phyloP scores from a whole-genome alignment of 1,140 invertebrate species.

The Centruroides sculpturatus region DNA sequence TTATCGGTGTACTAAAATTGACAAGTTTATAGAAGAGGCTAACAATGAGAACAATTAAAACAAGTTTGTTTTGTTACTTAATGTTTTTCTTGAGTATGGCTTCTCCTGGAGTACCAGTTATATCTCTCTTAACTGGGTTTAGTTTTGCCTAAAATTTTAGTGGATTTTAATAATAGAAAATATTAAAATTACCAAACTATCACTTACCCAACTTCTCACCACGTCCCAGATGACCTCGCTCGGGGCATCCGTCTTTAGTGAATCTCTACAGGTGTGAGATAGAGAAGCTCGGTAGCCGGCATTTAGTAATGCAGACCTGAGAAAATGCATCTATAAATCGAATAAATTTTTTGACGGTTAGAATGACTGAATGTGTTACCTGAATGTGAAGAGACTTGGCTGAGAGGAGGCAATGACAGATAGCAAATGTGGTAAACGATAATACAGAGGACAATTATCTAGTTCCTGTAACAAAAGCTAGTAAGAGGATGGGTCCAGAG shows the following conservation, averaged over 20 bases:
- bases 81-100: neutral
- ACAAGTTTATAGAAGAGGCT: neutral
- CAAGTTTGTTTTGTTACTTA: neutral
- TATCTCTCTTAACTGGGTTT: neutral
- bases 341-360: too few relatives aligned
- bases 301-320: conserved; percentile 82
- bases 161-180: neutral
- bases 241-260: conserved; percentile 90
- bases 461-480: too few relatives aligned
- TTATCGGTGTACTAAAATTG: neutral
- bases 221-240: conserved; percentile 79
- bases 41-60: neutral
- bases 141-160: neutral
- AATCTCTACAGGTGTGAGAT: conserved; percentile 74
- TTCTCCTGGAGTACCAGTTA: neutral
- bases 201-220: conserved; percentile 59
- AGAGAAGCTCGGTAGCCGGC: conserved; percentile 82
- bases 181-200: neutral
- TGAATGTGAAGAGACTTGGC: too few relatives aligned
- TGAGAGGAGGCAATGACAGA: too few relatives aligned
- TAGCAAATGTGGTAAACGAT: too few relatives aligned
- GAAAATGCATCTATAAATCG: too few relatives aligned
- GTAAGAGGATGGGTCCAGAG: too few relatives aligned
- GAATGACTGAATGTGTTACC: too few relatives aligned
- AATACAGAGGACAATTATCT: too few relatives aligned